Evolutionary conservation across 2,797 vertebrate genomes (phyloP).

Genomic region (Buphagus erythrorhynchus): DNA sequence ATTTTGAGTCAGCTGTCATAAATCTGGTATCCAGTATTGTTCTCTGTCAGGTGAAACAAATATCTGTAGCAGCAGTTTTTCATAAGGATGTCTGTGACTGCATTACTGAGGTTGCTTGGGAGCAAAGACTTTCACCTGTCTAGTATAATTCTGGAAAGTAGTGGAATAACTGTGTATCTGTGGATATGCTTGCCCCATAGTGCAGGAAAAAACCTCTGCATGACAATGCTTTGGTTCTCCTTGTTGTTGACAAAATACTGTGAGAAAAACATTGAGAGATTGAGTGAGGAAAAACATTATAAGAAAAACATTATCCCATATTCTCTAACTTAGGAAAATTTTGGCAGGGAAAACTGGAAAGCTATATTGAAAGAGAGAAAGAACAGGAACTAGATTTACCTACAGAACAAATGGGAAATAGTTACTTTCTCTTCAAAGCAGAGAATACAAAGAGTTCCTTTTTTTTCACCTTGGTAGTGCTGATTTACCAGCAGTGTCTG

Average conservation of each 20-base stretch:
- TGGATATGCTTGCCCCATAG: not conserved
- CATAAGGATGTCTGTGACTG: not conserved
- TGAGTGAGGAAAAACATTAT: not conserved
- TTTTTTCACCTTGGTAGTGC: not conserved
- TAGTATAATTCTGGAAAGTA: not conserved
- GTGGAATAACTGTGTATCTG: not conserved
- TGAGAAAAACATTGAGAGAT: not conserved
- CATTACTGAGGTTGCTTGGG: not conserved
- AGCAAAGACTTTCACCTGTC: not conserved
- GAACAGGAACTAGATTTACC: not conserved
- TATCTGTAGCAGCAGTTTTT: not conserved
- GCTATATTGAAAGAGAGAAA: not conserved
- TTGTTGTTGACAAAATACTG: not conserved
- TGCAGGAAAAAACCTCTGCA: not conserved
- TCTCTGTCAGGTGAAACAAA: not conserved
- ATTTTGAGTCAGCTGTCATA: not conserved
- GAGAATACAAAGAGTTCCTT: not conserved
- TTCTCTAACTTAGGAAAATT: not conserved
- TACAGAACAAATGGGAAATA: not conserved
- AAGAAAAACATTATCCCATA: not conserved
- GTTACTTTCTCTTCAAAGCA: not conserved
- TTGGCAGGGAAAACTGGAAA: not conserved
- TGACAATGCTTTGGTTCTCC: not conserved
- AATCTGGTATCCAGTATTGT: not conserved
- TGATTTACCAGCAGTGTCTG: not conserved